Evolutionary conservation across 2,113 vertebrate species (phyloP).

Genomic region (Paramormyrops kingsleyae): DNA sequence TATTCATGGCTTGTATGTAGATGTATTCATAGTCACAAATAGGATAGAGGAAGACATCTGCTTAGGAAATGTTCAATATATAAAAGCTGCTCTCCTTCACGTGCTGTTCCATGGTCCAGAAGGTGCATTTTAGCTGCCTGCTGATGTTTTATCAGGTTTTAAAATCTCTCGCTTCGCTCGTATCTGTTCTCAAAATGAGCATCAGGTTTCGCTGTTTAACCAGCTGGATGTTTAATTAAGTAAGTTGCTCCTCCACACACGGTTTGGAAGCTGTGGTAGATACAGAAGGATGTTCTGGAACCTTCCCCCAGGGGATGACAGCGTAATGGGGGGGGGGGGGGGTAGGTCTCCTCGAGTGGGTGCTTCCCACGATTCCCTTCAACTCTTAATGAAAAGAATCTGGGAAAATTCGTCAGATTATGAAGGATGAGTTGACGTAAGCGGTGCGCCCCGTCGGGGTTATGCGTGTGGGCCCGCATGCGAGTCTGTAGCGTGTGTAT

Average conservation of each 20-base stretch:
- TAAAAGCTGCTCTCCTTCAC: background rate
- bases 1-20: constrained; percentile 16
- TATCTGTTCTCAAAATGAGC: background rate
- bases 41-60: constrained; percentile 1
- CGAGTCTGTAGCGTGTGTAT: background rate
- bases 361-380: constrained; percentile 5
- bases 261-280: background rate
- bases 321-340: background rate
- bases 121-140: background rate
- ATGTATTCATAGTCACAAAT: constrained; percentile 19
- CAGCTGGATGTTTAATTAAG: background rate
- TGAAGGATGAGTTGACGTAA: constrained; percentile 55
- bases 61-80: constrained; percentile 1
- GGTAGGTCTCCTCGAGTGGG: background rate
- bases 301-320: background rate
- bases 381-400: constrained; percentile 37
- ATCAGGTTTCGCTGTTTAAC: background rate
- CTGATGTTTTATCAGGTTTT: background rate
- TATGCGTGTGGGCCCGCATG: constrained; percentile 23
- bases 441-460: constrained; percentile 42
- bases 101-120: background rate
- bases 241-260: background rate
- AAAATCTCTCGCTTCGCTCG: background rate
- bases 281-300: constrained; percentile 2
- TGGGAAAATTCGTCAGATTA: constrained; percentile 50